Percentiles rank a stretch among this genome's conserved stretches.
These are phyloP conservation scores for Notarius quadriscutis DNA, from an alignment of 2,113 vertebrate genomes.

Conservation along the genomic window DNA sequence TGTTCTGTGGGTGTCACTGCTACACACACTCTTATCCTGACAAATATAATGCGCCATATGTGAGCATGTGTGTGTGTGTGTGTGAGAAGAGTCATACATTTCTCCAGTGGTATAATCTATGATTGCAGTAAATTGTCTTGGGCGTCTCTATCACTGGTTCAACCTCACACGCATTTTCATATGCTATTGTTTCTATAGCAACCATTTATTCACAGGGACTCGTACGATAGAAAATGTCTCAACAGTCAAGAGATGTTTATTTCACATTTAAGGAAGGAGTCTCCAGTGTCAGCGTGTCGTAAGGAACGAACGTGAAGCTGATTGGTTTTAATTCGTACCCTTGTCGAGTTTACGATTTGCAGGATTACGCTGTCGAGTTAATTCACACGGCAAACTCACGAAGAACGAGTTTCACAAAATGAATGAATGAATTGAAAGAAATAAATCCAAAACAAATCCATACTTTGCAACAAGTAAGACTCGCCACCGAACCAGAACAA, in stretches of 20 bases:
- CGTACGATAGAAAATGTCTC: too few species aligned
- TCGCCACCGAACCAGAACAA: background rate
- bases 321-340: too few species aligned
- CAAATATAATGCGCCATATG: background rate
- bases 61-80: conserved; percentile 1
- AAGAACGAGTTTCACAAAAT: too few species aligned
- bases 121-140: conserved; percentile 36
- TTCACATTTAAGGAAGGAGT: background rate
- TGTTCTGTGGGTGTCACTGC: conserved; percentile 20
- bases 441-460: background rate
- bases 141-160: background rate
- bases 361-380: too few species aligned
- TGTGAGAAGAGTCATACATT: conserved; percentile 16
- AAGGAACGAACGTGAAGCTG: too few species aligned
- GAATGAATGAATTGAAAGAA: background rate
- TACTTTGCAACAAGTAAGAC: background rate
- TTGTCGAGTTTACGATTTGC: too few species aligned
- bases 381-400: too few species aligned
- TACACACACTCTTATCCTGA: conserved; percentile 15
- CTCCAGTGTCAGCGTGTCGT: background rate
- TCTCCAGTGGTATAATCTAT: conserved; percentile 32
- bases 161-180: background rate
- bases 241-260: background rate
- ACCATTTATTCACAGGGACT: background rate
- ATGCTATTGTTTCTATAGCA: background rate